A percentile compares a stretch with the other conserved stretches of the same genome.
Evolutionary conservation across 2,888 invertebrate species (phyloP).

Genomic region (Drepana falcataria): DNA sequence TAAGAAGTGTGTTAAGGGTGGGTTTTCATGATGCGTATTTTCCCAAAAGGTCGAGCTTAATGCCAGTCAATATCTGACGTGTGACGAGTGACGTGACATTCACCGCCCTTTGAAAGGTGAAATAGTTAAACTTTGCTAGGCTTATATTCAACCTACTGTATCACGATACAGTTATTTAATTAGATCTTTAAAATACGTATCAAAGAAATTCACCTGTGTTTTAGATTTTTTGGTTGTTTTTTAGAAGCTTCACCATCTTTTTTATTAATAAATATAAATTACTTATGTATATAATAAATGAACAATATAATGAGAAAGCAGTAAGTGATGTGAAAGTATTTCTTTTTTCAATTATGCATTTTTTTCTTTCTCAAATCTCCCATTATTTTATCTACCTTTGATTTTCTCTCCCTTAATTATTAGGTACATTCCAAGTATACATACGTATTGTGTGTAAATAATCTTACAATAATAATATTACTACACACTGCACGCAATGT

Average conservation of each 20-base stretch:
- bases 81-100: background rate
- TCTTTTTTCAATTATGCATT: too few species aligned
- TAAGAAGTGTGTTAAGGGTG: conserved; percentile 22
- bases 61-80: background rate
- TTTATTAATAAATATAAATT: too few species aligned
- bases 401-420: background rate
- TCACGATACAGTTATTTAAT: background rate
- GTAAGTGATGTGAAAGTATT: too few species aligned
- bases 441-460: conserved; percentile 24
- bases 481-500: conserved; percentile 15
- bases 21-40: conserved; percentile 16
- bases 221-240: background rate
- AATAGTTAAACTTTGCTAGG: background rate
- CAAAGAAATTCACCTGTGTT: background rate
- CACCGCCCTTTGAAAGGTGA: background rate
- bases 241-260: background rate
- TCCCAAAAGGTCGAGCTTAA: conserved; percentile 3
- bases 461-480: background rate
- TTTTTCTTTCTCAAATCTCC: too few species aligned
- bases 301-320: too few species aligned
- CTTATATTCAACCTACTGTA: background rate
- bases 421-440: conserved; percentile 16
- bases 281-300: too few species aligned
- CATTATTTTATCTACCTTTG: too few species aligned
- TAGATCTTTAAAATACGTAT: background rate